Base-by-base conservation (phyloP, 2,888 invertebrate genomes). In the Crepidodera aurea region DNA sequence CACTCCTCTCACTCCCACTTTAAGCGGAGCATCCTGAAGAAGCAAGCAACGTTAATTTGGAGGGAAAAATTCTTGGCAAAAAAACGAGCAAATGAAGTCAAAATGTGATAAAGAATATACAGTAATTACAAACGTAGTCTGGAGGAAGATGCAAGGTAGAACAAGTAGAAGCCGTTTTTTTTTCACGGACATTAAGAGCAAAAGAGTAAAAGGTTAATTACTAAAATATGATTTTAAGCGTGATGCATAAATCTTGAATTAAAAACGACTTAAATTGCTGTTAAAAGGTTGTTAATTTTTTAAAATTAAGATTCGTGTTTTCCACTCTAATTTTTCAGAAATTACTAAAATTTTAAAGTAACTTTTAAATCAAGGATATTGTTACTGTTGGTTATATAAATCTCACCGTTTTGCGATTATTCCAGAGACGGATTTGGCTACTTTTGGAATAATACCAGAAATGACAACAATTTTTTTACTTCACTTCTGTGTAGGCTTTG, bases 41-140 rank as follows among this genome's bases (percentile, higher is more conserved):
- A 64, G 60, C 44, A 15, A 64, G 66, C 48, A 50, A 51, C 51
- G 50, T 54, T 68, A 59, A 64, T 65, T 64, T 60, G 59, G 51
- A 59, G 34, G 55, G 65, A 66, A 68, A 69, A 69, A 48, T 48
- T 68, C 57, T 22, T 46, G 15, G 62, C 50, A 64, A 69, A 65
- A 69, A 68, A 65, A 59, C 60, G 40, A 66, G 73, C 71, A 73
- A 70, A 69, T 63, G 69, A 69, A 65, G 62, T 66, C 66, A 64
- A 76, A 76, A 77, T 72, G 72, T 67, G 75, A 78, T 78, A 76
- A 78, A 78, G 78, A 78, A 78, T 78, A 74, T 76, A 75, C 77
- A 75, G 73, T 77, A 78, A 78, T 78, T 78, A 77, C 72, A 65
- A 61, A 53, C 44, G 64, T 48, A 53, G 64, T 55, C 56, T 54